These are phyloP conservation scores for Eueremaeus valkanovi DNA, from an alignment of 2,888 invertebrate species.

Conservation along the genomic window DNA sequence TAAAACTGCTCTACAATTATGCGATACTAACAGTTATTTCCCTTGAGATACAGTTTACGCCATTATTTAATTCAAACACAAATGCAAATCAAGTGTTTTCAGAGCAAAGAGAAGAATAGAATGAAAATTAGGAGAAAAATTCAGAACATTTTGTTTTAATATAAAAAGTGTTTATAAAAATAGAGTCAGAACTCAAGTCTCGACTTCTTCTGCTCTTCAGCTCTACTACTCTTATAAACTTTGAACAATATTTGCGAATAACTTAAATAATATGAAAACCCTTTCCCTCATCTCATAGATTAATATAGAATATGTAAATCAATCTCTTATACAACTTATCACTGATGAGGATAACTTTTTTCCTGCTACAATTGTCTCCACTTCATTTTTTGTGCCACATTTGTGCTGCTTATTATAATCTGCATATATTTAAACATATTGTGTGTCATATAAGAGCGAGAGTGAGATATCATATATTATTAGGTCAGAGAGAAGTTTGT, in stretches of 20 bases:
- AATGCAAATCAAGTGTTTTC: constrained; percentile 23
- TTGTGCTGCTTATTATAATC: background rate
- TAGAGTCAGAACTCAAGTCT: background rate
- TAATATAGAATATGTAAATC: background rate
- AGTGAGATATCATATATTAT: background rate
- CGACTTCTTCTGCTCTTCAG: no score
- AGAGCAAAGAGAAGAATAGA: background rate
- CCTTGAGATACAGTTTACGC: background rate
- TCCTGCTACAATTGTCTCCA: background rate
- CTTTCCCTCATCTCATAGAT: background rate
- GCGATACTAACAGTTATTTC: constrained; percentile 7
- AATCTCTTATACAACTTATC: background rate
- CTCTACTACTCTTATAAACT: no score
- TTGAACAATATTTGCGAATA: no score
- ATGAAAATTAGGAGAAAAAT: constrained; percentile 21
- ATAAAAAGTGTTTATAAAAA: background rate
- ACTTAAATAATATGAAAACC: background rate
- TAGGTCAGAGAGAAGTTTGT: background rate
- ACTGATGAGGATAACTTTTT: background rate
- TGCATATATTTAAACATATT: constrained; percentile 15
- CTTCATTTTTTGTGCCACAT: background rate
- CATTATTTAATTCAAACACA: constrained; percentile 9
- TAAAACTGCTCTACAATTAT: background rate
- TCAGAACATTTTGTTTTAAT: background rate
- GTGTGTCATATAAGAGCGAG: background rate